These are phyloP conservation scores for Oreochromis mossambicus DNA, from an alignment of 2,797 vertebrate species.

Conservation along the genomic window DNA sequence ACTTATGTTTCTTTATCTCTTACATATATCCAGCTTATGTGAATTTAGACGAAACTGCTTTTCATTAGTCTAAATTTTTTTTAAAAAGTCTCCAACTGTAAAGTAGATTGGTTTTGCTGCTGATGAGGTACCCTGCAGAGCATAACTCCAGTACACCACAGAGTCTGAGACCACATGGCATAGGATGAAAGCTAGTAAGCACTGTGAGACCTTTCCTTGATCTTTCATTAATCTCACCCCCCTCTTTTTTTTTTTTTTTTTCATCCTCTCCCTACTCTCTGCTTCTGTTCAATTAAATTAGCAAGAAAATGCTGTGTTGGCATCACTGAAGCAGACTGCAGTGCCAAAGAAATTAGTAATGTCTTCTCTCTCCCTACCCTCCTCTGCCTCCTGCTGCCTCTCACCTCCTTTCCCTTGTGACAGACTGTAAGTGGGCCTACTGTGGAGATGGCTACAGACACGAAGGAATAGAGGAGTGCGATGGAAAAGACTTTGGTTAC, in stretches of 20 bases:
- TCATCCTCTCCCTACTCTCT: conserved; percentile 18
- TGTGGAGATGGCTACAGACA: conserved; percentile 94
- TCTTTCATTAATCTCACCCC: conserved; percentile 40
- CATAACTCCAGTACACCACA: neutral
- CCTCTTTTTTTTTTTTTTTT: neutral
- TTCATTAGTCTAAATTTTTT: neutral
- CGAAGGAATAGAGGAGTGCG: conserved; percentile 92
- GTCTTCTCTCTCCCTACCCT: conserved; percentile 12
- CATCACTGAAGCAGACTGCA: conserved; percentile 30
- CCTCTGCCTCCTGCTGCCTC: neutral
- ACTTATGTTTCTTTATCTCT: neutral
- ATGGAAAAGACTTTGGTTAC: conserved; percentile 94
- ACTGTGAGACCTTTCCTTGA: conserved; percentile 36
- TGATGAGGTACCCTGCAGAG: conserved; percentile 6
- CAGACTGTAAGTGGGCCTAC: conserved; percentile 92
- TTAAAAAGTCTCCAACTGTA: neutral
- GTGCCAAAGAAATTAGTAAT: conserved; percentile 66
- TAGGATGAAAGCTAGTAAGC: conserved; percentile 29
- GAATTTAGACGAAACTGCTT: neutral
- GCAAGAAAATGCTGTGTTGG: conserved; percentile 63
- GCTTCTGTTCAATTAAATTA: conserved; percentile 63
- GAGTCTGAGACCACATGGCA: conserved; percentile 9
- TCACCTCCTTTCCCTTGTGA: neutral
- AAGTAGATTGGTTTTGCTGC: neutral
- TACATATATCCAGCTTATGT: neutral